Conservation (phyloP, 2,888 invertebrate species). For the Philereme transversata region DNA sequence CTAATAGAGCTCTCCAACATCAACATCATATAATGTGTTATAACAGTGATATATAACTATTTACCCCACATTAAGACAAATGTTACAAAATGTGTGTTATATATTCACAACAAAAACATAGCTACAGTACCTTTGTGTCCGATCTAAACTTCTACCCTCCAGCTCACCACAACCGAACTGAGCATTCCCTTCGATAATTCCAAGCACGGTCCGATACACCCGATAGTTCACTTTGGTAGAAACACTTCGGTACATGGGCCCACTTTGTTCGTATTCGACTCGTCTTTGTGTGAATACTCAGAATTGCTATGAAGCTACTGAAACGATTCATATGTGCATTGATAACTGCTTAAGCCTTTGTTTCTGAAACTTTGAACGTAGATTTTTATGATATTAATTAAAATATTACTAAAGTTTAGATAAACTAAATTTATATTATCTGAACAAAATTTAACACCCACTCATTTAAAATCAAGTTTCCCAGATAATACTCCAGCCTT, state of each 20-base stretch:
- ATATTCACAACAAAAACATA: too few species aligned
- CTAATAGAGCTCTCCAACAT: too few species aligned
- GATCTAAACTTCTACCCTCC: too few species aligned
- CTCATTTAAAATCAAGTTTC: background rate
- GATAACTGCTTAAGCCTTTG: background rate
- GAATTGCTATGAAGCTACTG: slow-evolving; percentile 21
- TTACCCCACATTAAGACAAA: too few species aligned
- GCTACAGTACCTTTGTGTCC: too few species aligned
- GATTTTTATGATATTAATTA: background rate
- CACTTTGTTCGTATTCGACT: slow-evolving; percentile 27
- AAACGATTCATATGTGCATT: background rate
- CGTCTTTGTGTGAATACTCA: slow-evolving; percentile 33
- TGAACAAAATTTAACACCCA: too few species aligned
- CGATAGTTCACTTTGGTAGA: slow-evolving; percentile 11
- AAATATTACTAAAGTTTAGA: too few species aligned
- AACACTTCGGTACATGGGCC: slow-evolving; percentile 10
- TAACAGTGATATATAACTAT: too few species aligned
- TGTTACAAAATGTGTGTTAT: too few species aligned
- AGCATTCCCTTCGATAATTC: slow-evolving; percentile 12
- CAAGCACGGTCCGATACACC: slow-evolving; percentile 11
- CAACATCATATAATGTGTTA: too few species aligned
- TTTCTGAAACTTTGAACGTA: background rate
- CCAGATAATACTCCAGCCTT: slow-evolving; percentile 13
- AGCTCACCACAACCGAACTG: background rate
- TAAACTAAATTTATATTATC: too few species aligned